Evolutionary conservation across 1,140 invertebrate genomes (phyloP).

Genomic region (Drosophila saltans): DNA sequence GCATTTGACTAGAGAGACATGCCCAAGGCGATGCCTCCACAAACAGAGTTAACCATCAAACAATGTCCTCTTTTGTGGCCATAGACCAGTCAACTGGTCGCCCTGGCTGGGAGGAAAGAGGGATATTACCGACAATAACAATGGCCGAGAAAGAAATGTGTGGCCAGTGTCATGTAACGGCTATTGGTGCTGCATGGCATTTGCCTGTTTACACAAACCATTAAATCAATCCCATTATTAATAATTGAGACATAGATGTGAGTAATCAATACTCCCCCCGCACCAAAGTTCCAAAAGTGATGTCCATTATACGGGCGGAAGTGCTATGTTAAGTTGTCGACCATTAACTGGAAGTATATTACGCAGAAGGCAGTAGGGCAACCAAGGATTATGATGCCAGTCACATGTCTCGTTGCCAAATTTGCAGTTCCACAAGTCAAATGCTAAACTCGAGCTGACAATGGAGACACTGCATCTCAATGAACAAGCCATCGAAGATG

Average conservation of each 20-base stretch:
- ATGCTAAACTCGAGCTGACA: constrained; percentile 48
- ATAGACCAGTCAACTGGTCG: constrained; percentile 1
- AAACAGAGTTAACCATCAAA: constrained; percentile 27
- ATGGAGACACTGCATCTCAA: constrained; percentile 66
- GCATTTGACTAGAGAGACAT: constrained; percentile 46
- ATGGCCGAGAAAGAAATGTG: constrained; percentile 18
- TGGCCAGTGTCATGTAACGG: constrained; percentile 18
- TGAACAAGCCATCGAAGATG: constrained; percentile 43
- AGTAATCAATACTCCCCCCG: background rate
- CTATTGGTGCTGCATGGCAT: constrained; percentile 23
- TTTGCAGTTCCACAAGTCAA: constrained; percentile 59
- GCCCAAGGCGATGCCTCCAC: constrained; percentile 2
- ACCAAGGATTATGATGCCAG: constrained; percentile 44
- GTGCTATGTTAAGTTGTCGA: constrained; percentile 21
- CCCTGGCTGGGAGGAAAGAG: background rate
- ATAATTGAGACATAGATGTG: constrained; percentile 19
- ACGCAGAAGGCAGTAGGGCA: background rate
- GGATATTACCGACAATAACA: background rate
- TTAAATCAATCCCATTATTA: constrained; percentile 61
- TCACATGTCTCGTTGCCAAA: constrained; percentile 62
- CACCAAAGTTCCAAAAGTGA: background rate
- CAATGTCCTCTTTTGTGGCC: constrained; percentile 35
- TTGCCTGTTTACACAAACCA: constrained; percentile 55
- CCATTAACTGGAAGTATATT: constrained; percentile 32
- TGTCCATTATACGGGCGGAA: background rate